Evolutionary conservation across 2,113 vertebrate species (phyloP), one percentile per base, ranked within the genome.

Genomic region (Chionis minor): DNA sequence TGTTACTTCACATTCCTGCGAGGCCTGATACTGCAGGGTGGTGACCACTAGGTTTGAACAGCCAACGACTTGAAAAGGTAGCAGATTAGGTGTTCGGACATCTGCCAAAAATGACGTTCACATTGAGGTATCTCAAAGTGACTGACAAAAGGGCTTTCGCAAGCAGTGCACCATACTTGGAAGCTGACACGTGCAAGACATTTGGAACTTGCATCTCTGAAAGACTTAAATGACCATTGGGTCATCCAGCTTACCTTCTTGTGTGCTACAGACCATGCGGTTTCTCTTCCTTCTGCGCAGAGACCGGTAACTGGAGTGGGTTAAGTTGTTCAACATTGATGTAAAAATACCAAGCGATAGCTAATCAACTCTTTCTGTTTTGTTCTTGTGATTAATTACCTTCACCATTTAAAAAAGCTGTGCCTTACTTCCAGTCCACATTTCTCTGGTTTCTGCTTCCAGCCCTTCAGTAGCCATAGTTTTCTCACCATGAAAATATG

Each of bases 401-500:
- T 92, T 93, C 45, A 52, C 45, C 28, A 30, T n/a, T 82, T 88
- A 12, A 61, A 86, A 88, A 93, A 90, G 20, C 54, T 58, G 9
- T 80, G 35, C 71, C 24, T 4, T 82, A 21, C n/a, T 94, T 86
- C 33, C 32, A 86, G 18, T 88, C 67, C 0, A 0, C 12, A 23
- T 88, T 87, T 86, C 21, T 88, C 67, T 88, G 22, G 32, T 52
- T 91, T 80, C 69, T 75, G 9, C 86, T 84, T 91, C 69, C 55
- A 84, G 2, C 47, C 33, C 38, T 78, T 78, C 52, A 56, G 14
- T 72, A 61, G 71, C 88, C 51, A 0, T 81, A 56, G 40, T 87
- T 78, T 92, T 94, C 81, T 96, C 86, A 94, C 70, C 14, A 21
- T 84, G 49, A 89, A 96, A 94, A 78, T 88, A 94, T 78, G 77